phyloP scores from a whole-genome alignment of 2,888 invertebrate genomes.

The Leucozona laternaria region DNA sequence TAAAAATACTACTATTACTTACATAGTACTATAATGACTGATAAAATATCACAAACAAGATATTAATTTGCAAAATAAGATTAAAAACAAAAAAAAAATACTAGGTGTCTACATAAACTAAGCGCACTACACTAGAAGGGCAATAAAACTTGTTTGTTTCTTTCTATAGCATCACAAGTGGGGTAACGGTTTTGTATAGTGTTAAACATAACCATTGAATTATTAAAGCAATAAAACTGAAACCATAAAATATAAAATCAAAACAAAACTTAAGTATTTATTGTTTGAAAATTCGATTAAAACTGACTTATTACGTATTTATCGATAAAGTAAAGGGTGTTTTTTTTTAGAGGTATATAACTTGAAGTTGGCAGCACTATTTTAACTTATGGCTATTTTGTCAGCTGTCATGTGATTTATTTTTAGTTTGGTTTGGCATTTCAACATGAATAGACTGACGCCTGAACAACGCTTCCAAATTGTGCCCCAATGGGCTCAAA shows the following conservation, averaged over 20 bases:
- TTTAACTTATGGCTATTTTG: no score
- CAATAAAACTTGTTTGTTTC: slow-evolving; percentile 1
- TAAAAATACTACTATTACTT: no score
- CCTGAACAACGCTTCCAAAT: no score
- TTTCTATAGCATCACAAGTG: not conserved
- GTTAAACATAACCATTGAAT: not conserved
- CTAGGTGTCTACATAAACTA: not conserved
- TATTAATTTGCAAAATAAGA: not conserved
- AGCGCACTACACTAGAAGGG: slow-evolving; percentile 10
- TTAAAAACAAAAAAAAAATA: not conserved
- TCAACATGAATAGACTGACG: no score
- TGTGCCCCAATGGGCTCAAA: no score
- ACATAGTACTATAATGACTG: no score
- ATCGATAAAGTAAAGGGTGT: no score
- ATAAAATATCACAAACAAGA: not conserved
- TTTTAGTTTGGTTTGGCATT: no score
- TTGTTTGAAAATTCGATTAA: not conserved
- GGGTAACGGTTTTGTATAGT: not conserved
- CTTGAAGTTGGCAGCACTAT: no score
- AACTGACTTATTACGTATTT: slow-evolving; percentile 5
- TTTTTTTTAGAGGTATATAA: no score
- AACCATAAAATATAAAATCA: slow-evolving; percentile 22
- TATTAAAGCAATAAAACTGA: slow-evolving; percentile 15
- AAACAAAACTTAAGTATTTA: slow-evolving; percentile 15
- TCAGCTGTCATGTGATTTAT: no score